Percentiles rank a stretch among this genome's conserved stretches.
Conservation (phyloP, 1,140 invertebrate genomes). For the Ceratitis capitata region DNA sequence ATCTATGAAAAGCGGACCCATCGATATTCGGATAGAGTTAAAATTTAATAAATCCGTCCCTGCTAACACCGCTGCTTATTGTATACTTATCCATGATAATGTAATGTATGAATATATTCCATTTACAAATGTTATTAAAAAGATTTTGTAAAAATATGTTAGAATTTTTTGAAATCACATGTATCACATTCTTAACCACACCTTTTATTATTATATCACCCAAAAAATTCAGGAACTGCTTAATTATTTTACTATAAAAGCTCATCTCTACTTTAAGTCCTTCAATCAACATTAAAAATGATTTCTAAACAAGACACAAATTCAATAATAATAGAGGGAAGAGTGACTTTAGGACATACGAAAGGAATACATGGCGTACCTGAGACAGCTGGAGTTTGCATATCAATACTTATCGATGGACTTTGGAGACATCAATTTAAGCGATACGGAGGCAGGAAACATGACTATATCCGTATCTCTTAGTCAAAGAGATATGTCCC, state of each 20-base stretch:
- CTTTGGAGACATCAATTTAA: too few relatives aligned
- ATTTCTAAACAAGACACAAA: background rate
- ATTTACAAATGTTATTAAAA: background rate
- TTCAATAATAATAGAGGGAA: background rate
- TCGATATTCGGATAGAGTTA: constrained; percentile 52
- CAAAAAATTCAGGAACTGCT: background rate
- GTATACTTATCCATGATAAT: constrained; percentile 53
- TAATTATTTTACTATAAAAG: background rate
- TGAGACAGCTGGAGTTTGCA: background rate
- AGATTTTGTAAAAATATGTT: background rate
- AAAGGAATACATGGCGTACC: background rate
- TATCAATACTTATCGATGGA: background rate
- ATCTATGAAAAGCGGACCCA: constrained; percentile 45
- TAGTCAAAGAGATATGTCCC: too few relatives aligned
- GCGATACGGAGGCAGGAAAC: too few relatives aligned
- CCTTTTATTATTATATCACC: background rate
- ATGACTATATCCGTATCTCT: too few relatives aligned
- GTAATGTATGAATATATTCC: too few relatives aligned
- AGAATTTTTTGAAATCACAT: background rate
- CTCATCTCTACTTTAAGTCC: background rate
- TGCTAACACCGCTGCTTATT: too few relatives aligned
- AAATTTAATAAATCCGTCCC: constrained; percentile 47
- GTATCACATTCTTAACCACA: too few relatives aligned
- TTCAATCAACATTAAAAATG: background rate
- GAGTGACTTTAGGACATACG: background rate